phyloP scores from a whole-genome alignment of 2,888 invertebrate genomes.

The Oithona nana region DNA sequence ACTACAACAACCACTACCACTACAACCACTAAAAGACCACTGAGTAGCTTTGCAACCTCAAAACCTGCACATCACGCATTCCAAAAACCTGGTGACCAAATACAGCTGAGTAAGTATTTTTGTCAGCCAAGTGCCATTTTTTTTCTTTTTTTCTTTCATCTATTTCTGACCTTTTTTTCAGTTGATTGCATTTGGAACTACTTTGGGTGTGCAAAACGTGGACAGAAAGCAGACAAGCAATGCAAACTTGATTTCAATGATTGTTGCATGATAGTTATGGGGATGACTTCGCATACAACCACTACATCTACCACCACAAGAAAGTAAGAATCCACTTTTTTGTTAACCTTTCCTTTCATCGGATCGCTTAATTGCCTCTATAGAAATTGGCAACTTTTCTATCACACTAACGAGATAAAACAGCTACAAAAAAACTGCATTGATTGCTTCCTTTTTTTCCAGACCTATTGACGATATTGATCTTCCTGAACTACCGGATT shows the following conservation, averaged over 20 bases:
- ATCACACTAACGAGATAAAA: too few relatives aligned
- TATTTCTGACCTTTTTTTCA: neutral
- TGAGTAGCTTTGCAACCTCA: neutral
- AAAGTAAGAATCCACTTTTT: neutral
- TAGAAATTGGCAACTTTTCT: too few relatives aligned
- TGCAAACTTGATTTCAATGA: slow-evolving; percentile 9
- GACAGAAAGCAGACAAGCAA: neutral
- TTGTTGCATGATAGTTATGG: neutral
- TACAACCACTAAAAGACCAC: neutral
- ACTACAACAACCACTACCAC: neutral
- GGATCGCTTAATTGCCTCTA: too few relatives aligned
- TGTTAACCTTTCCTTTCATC: neutral
- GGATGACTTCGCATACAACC: neutral
- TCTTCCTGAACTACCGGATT: slow-evolving; percentile 11
- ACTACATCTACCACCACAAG: neutral
- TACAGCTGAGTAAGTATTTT: neutral
- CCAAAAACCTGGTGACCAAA: neutral
- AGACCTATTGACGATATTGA: slow-evolving; percentile 12
- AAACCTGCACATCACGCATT: neutral
- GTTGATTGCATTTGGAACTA: slow-evolving; percentile 6
- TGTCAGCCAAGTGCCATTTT: neutral
- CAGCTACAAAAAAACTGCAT: too few relatives aligned
- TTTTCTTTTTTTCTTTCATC: neutral
- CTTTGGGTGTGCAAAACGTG: neutral
- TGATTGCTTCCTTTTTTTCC: too few relatives aligned